phyloP scores from a whole-genome alignment of 2,113 vertebrate genomes.

The Onychostoma macrolepis region DNA sequence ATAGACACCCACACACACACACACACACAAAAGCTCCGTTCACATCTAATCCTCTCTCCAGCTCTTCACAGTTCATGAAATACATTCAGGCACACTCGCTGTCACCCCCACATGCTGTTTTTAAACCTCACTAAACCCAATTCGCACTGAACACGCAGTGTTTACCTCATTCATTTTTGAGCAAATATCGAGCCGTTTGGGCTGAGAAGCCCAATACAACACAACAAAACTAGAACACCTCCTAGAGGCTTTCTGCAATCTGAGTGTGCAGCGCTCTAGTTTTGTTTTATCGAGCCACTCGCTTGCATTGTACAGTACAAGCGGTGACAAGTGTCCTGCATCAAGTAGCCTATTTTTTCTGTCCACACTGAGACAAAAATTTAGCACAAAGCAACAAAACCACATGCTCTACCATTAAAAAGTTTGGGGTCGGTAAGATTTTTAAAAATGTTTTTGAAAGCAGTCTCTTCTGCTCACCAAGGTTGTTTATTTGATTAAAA shows the following conservation, averaged over 20 bases:
- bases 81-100: background rate
- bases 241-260: background rate
- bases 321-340: background rate
- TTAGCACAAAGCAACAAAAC: background rate
- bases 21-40: background rate
- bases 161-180: background rate
- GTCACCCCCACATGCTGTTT: conserved; percentile 12
- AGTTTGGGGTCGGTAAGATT: background rate
- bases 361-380: background rate
- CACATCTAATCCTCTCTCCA: background rate
- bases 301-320: background rate
- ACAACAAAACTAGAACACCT: background rate
- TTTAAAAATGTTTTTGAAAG: background rate
- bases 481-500: background rate
- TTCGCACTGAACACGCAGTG: background rate
- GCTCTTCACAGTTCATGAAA: conserved; percentile 21
- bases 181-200: background rate
- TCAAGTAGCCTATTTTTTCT: background rate
- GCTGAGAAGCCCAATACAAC: background rate
- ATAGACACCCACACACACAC: background rate
- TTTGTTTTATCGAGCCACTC: background rate
- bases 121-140: conserved; percentile 17
- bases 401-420: background rate
- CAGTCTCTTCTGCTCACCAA: background rate
- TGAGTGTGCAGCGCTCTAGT: background rate